Evolutionary conservation across 2,888 invertebrate genomes (phyloP), one percentile per base, ranked within the genome.

Genomic region (Nasonia oneida): DNA sequence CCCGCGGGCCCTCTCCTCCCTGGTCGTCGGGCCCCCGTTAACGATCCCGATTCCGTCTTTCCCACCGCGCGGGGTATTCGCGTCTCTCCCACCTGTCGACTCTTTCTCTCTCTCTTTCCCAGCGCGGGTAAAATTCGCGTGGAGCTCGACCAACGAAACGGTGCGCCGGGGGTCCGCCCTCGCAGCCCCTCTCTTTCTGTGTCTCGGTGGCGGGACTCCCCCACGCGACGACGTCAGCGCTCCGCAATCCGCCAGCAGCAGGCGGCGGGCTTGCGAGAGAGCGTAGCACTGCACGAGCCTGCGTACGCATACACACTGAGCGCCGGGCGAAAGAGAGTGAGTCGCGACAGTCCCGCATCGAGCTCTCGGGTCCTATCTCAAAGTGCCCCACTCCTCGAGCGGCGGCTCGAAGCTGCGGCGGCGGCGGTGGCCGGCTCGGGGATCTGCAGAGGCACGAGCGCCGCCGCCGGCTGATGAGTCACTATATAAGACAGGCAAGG

Each of bases 401-500:
- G 42, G 39, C 67, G 8, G 42, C 39, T 14, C 50, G n/a, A n/a
- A 14, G n/a, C 57, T 42, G 42, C 79, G 33, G 37, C 18, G 15
- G 64, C 67, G 61, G 84, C 76, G 50, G 74, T 18, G 53, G 79
- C 64, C 75, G 83, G 75, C 76, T 64, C 75, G 78, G 83, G 81
- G 80, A 77, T 77, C 81, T 71, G 80, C 85, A 86, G 86, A 77
- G 77, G 47, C 70, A 87, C 87, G 87, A 86, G 88, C 71, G 81
- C 88, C 80, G 88, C 90, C 88, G 86, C 89, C 90, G 90, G 91
- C 92, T 91, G 92, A 93, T 93, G 93, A 93, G 91, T 92, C 92
- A 93, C 92, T 93, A 93, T 93, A 93, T 93, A 93, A 93, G 93
- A 92, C 93, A 91, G 91, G 93, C 93, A 93, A 93, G 93, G 93